Conservation (phyloP, 2,113 vertebrate species). For the Malurus alboscapulatus region DNA sequence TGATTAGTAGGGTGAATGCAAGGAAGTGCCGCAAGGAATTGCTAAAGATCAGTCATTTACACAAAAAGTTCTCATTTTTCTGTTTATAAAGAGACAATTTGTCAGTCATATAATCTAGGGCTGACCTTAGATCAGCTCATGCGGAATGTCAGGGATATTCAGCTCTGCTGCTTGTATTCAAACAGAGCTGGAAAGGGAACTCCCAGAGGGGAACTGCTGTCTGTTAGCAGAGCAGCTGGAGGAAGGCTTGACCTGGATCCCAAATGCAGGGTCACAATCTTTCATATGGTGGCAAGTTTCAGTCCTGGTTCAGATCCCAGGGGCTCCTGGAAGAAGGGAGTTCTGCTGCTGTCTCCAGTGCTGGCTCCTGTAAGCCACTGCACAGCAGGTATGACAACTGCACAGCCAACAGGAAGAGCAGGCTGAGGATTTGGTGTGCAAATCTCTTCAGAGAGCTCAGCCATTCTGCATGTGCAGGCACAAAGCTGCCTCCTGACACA, state of each 20-base stretch:
- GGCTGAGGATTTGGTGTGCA: background rate
- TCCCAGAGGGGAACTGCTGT: background rate
- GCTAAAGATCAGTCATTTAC: background rate
- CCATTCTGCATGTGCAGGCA: background rate
- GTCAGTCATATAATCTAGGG: background rate
- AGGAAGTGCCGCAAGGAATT: background rate
- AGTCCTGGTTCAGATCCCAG: background rate
- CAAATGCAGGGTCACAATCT: background rate
- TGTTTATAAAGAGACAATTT: background rate
- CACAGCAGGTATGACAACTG: background rate
- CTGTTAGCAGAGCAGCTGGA: background rate
- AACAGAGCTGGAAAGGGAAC: background rate
- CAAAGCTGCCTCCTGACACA: background rate
- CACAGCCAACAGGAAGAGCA: background rate
- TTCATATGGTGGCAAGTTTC: accelerated
- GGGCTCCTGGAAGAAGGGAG: background rate
- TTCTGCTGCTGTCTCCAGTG: background rate
- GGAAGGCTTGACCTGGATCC: background rate
- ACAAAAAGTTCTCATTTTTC: background rate
- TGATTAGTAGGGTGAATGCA: background rate
- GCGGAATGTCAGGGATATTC: background rate
- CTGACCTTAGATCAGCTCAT: background rate
- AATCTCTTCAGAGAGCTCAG: background rate
- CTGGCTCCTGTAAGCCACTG: background rate
- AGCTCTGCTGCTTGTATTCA: background rate